A percentile compares a stretch with the other conserved stretches of the same genome.
phyloP scores from a whole-genome alignment of 2,888 invertebrate species.

The Sympetrum striolatum region DNA sequence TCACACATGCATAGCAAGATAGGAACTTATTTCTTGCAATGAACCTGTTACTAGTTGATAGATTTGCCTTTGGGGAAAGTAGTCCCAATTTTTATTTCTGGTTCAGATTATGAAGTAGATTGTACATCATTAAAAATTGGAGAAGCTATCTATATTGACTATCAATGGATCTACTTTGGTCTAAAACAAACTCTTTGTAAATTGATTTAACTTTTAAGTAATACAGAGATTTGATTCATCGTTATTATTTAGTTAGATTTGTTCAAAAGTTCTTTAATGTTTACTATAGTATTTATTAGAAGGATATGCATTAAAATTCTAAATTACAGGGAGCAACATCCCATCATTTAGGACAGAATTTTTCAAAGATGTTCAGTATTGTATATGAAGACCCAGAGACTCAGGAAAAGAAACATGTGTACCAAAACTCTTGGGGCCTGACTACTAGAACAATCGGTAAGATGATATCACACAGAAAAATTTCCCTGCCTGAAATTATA shows the following conservation, averaged over 20 bases:
- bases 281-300: no score
- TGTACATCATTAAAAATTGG: no score
- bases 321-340: constrained; percentile 87
- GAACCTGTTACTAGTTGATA: background rate
- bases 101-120: background rate
- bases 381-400: constrained; percentile 92
- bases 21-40: background rate
- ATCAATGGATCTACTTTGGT: no score
- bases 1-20: no score
- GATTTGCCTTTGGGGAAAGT: background rate
- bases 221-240: no score
- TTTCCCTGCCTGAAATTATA: background rate
- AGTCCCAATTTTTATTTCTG: no score
- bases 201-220: no score
- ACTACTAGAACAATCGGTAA: constrained; percentile 94
- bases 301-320: background rate
- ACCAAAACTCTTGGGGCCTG: constrained; percentile 98
- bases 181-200: no score
- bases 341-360: constrained; percentile 98
- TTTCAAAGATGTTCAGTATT: constrained; percentile 99
- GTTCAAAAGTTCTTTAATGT: no score
- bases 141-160: no score
- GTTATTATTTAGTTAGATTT: no score
- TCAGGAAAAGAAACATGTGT: constrained; percentile 85
- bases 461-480: constrained; percentile 32